Base-by-base conservation (phyloP, 1,140 invertebrate genomes). In the Heliothis virescens region DNA sequence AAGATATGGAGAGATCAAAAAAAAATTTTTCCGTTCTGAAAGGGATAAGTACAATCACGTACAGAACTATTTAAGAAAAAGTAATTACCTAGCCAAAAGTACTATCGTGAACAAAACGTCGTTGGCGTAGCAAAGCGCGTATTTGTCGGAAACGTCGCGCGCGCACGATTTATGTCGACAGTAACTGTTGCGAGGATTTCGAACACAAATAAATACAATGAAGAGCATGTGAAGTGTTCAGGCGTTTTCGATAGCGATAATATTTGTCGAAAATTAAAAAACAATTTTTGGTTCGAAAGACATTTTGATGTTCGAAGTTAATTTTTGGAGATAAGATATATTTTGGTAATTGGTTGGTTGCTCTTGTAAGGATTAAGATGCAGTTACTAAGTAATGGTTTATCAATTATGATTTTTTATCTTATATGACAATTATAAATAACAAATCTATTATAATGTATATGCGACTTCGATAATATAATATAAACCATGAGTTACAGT, bases 151-250 rank as follows among this genome's bases (percentile, higher is more conserved):
- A 92, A 85, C 79, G 81, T 83, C 82, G 82, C 81, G 82, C 79
- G 77, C 74, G 21, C 79, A 89, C 85, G 84, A 91, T 92, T 92
- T 92, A 92, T 91, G 86, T 72, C 80, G 89, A 87, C 89, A 88
- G 78, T 80, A 84, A 89, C 79, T 83, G 62, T 78, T 63, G 79
- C 79, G 85, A 80, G 90, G 89, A 91, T 91, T 88, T 85, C 52
- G 84, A 90, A 88, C 85, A 79, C 81, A 90, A 93, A 89, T 87
- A 89, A 86, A 91, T 90, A 90, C 89, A 90, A 90, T 91, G 79
- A 85, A 86, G 81, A 53, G 50, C 26, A 71, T 15, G 9, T 62
- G 41, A 79, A 16, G 67, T 4, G 48, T 2, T 7, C 7, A 2
- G 26, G 10, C 11, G 48, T 34, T 52, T 65, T 76, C 74, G 74